Percentiles rank a stretch among this genome's conserved stretches.
Conservation (phyloP, 2,113 vertebrate species). For the Lepus europaeus region DNA sequence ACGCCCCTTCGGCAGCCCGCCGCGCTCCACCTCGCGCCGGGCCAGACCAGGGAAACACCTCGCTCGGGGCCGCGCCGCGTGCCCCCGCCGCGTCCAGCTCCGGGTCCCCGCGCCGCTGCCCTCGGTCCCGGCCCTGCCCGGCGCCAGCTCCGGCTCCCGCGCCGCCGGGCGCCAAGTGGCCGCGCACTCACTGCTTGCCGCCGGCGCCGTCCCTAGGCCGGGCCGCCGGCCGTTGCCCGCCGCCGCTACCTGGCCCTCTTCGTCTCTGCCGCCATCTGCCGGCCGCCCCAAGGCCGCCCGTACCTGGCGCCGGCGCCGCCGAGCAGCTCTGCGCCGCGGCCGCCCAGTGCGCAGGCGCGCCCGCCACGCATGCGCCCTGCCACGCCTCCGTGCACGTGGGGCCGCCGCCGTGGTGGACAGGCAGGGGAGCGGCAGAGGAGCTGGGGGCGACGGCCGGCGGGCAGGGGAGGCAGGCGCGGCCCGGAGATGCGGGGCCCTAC, state of each 20-base stretch:
- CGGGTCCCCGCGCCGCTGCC: neutral
- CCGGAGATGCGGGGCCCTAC: neutral
- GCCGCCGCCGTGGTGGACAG: too few relatives aligned
- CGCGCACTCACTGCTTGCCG: neutral
- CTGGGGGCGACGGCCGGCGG: neutral
- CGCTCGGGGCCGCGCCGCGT: neutral
- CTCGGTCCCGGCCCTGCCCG: too few relatives aligned
- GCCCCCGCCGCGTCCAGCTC: neutral
- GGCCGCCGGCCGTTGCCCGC: too few relatives aligned
- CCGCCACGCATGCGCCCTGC: constrained; percentile 2
- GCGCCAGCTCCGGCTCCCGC: too few relatives aligned
- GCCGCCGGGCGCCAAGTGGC: neutral
- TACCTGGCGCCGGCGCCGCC: constrained; percentile 58
- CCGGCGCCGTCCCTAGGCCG: neutral
- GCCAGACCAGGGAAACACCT: neutral
- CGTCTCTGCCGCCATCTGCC: constrained; percentile 3
- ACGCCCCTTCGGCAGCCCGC: too few relatives aligned
- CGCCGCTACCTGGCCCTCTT: constrained; percentile 55
- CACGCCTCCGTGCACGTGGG: neutral
- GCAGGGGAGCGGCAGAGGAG: accelerated
- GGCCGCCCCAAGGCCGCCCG: constrained; percentile 64
- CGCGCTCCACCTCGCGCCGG: neutral
- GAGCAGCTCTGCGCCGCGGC: constrained; percentile 4
- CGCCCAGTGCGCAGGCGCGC: constrained; percentile 67
- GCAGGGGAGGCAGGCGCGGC: too few relatives aligned